phyloP scores from a whole-genome alignment of 2,888 invertebrate genomes.

The Rotaria sp. region DNA sequence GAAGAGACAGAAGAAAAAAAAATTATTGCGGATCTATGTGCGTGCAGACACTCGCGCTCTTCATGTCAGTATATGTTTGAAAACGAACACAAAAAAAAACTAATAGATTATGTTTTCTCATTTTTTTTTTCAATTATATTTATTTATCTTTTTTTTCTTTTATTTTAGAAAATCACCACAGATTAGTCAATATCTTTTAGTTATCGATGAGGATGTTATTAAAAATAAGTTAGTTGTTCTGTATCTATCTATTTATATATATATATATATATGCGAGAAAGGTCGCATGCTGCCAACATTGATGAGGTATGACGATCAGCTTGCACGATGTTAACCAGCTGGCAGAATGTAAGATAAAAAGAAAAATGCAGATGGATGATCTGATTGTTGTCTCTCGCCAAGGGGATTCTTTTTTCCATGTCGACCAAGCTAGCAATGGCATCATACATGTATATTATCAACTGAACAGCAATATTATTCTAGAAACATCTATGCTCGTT shows the following conservation, averaged over 20 bases:
- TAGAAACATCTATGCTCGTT: neutral
- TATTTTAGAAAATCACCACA: neutral
- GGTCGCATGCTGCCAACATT: neutral
- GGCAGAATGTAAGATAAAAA: conserved; percentile 1
- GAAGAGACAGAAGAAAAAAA: neutral
- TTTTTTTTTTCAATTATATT: neutral
- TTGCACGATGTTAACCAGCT: conserved; percentile 1
- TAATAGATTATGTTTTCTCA: neutral
- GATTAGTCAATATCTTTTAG: neutral
- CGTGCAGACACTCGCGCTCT: neutral
- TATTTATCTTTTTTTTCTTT: neutral
- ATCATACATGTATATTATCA: neutral
- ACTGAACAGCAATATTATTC: neutral
- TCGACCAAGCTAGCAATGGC: neutral
- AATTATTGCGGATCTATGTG: neutral
- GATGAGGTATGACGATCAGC: conserved; percentile 15
- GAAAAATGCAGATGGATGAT: neutral
- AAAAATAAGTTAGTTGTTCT: neutral
- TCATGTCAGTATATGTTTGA: neutral
- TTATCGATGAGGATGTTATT: neutral
- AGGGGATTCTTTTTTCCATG: neutral
- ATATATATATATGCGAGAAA: neutral
- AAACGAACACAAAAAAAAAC: neutral
- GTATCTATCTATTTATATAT: neutral
- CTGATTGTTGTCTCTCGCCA: conserved; percentile 13